Base-by-base conservation (phyloP, 2,797 vertebrate species). In the Artibeus jamaicensis region DNA sequence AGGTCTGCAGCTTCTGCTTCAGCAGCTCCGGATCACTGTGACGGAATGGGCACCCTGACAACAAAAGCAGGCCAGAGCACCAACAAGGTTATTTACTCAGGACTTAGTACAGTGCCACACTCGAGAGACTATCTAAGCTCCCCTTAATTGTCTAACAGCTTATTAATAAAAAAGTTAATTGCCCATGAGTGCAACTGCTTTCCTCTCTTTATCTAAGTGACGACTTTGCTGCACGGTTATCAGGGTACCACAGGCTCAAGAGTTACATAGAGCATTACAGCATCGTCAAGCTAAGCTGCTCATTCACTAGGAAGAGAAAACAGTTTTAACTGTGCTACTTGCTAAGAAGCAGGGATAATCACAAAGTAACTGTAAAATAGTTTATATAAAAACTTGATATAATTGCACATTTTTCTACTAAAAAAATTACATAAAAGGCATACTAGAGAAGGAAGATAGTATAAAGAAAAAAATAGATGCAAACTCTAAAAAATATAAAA, bases 31-130 rank as follows among this genome's bases (percentile, higher is more conserved):
- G 99, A 97, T 99, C 99, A 44, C 99, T 99, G 99, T 99, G 99
- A 91, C 99, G 99, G 98, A 99, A 99, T 93, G 99, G 99, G 98
- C 99, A 99, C 50, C 99, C 99, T 99, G 97, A 70, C 93, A 98
- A 97, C 21, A 94, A 96, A 95, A 89, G 91, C n/a, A 97, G 84
- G 76, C 53, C 97, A 96, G 93, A 86, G 96, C 55, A 97, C 68
- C 96, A 95, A 96, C 65, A 97, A 96, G 87, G 94, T 96, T 98
- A 97, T 97, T 98, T 97, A 98, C 93, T 88, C 70, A 94, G 92
- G 88, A 97, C 86, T 94, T 76, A 93, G 86, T 9, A 65, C 53
- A 98, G 62, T 34, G 97, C 93, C 92, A 97, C 87, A 97, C 96
- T 97, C 11, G 0, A 96, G 97, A 98, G 96, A 96, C 92, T 68